A percentile compares a stretch with the other conserved stretches of the same genome.
phyloP scores from a whole-genome alignment of 2,113 vertebrate species.

The Neodontobutis hainanensis region DNA sequence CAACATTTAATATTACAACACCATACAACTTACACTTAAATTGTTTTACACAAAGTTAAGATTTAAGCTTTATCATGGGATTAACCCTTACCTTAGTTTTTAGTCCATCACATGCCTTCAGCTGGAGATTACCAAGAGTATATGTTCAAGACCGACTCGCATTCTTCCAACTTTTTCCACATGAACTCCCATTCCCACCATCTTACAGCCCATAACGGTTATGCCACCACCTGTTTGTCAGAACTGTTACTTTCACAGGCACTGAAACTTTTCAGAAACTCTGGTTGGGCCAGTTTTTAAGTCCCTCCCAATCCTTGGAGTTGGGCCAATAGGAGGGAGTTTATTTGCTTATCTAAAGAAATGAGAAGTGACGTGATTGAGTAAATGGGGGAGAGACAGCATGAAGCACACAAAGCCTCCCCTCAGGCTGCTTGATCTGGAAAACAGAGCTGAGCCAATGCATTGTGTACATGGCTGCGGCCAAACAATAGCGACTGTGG shows the following conservation, averaged over 20 bases:
- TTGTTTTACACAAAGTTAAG: too few species aligned
- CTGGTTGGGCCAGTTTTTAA: constrained; percentile 79
- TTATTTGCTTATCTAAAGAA: constrained; percentile 71
- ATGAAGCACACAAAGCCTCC: constrained; percentile 35
- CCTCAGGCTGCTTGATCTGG: constrained; percentile 46
- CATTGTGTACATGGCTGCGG: constrained; percentile 43
- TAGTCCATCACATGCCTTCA: constrained; percentile 30
- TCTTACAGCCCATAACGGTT: constrained; percentile 5
- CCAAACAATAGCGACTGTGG: constrained; percentile 41
- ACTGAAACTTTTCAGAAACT: constrained; percentile 74
- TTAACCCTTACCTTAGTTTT: not conserved
- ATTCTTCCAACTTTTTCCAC: constrained; percentile 5
- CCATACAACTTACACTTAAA: too few species aligned
- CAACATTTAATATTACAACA: too few species aligned
- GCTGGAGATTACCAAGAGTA: constrained; percentile 19
- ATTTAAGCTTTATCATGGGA: too few species aligned
- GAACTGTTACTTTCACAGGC: constrained; percentile 36
- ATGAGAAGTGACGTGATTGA: constrained; percentile 60
- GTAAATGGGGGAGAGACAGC: constrained; percentile 47
- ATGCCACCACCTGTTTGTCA: constrained; percentile 33
- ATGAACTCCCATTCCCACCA: not conserved
- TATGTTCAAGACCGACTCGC: not conserved
- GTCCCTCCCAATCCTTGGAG: constrained; percentile 77
- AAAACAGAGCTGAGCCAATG: constrained; percentile 57
- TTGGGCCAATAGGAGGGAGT: constrained; percentile 60